Base-by-base conservation (phyloP, 1,140 invertebrate genomes). In the Coelopa frigida region DNA sequence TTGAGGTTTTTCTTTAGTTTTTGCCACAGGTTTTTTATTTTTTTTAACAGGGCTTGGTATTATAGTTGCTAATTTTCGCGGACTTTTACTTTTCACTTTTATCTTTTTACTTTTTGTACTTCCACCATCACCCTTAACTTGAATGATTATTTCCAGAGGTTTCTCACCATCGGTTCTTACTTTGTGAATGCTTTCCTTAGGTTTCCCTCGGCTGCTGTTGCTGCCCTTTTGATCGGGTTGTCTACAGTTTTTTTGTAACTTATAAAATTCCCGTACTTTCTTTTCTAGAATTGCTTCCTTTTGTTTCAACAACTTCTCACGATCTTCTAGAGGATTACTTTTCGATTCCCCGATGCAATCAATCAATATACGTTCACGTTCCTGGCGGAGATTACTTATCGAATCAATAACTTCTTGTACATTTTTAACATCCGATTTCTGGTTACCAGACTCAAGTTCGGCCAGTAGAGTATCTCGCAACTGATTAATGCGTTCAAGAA, bases 141-240 rank as follows among this genome's bases (percentile, higher is more conserved):
- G 65, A 3, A 66, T 66, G 11, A 66, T 54, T 14, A 66, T 63
- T 43, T 66, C 59, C 5, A 66, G 22, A 0, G 62, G 62, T 1
- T 51, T 46, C 1, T 60, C 57, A 0, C 7, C n/a, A 8, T n/a
- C n/a, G n/a, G n/a, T n/a, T n/a, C n/a, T n/a, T 37, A n/a, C 33
- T 48, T 41, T 32, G 21, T 10, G 21, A n/a, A 27, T 33, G 23
- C 7, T 40, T 29, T 12, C 6, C 32, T 33, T 33, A 15, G 5
- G 23, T 24, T 40, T 12, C 4, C 23, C 26, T 17, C n/a, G 32
- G 29, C 10, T 29, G 18, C 17, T 11, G n/a, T 38, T 38, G 21
- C 27, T 26, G 27, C 12, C n/a, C n/a, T 10, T 29, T 29, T 10
- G n/a, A 3, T 44, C 17, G 11, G 24, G 4, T 44, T 17, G 4